Conservation (phyloP, 2,888 invertebrate species). For the Cheilosia urbana region DNA sequence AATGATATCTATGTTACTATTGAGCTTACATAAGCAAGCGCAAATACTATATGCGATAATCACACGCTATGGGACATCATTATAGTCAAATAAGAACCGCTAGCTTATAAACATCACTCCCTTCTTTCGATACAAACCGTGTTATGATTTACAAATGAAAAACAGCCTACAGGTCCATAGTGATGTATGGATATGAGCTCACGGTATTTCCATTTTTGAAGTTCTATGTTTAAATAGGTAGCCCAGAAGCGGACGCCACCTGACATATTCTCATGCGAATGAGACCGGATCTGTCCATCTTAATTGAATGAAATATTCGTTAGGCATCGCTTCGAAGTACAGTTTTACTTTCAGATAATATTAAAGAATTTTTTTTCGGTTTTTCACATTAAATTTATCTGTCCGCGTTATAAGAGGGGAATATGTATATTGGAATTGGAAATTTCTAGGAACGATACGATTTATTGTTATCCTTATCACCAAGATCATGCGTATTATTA, state of each 20-base stretch:
- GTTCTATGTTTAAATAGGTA: conserved; percentile 40
- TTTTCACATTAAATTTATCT: conserved; percentile 27
- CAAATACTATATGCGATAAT: neutral
- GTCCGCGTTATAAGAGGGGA: conserved; percentile 14
- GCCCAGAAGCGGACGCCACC: conserved; percentile 68
- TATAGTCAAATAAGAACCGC: conserved; percentile 3
- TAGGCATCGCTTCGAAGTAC: conserved; percentile 40
- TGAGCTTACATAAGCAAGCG: too few relatives aligned
- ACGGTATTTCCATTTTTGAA: conserved; percentile 16
- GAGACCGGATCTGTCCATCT: conserved; percentile 76
- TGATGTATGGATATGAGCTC: neutral
- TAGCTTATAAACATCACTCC: neutral
- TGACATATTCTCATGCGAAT: conserved; percentile 67
- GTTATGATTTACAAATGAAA: neutral
- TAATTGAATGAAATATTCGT: conserved; percentile 68
- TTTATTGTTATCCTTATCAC: too few relatives aligned
- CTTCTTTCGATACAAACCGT: neutral
- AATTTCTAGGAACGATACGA: conserved; percentile 13
- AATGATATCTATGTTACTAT: too few relatives aligned
- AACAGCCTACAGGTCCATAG: neutral
- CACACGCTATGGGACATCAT: neutral
- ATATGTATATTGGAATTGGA: neutral
- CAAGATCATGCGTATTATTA: too few relatives aligned
- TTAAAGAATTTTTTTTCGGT: conserved; percentile 39
- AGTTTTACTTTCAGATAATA: conserved; percentile 46